Base-by-base conservation (phyloP, 2,113 vertebrate genomes). In the Cryptomyrus ogoouensis region DNA sequence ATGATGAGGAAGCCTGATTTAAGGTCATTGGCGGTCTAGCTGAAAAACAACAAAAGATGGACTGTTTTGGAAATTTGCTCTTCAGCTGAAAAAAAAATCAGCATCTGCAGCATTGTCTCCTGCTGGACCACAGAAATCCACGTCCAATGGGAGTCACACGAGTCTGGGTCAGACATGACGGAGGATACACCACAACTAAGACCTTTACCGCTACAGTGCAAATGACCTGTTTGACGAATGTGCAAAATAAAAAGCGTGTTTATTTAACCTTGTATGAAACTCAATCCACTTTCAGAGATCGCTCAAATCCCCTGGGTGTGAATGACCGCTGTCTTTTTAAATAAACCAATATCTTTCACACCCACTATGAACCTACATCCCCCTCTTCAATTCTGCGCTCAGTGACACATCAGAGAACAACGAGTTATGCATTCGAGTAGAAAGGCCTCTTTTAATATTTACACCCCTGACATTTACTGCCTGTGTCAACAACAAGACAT, bases 261-360 rank as follows among this genome's bases (percentile, higher is more conserved):
- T 90, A 85, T 90, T 90, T 90, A 90, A 90, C 89, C 89, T 62
- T 56, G 50, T 62, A 74, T 90, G 83, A 90, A 90, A 87, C 83
- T 86, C 58, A 90, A 70, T 70, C 42, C 56, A 35, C 24, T 74
- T 90, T 88, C 24, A 24, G 62, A 80, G 31, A 53, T 66, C 47
- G 24, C 86, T 90, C 80, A 84, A 56, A 62, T 83, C 47, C 74
- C 31, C 9, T 9, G 24, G 47, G 85, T 10, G 27, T 17, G 31
- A 74, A 27, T 42, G 44, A 19, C 47, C n/a, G 1, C 47, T 77
- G 49, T 77, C 17, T 39, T 87, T 42, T 39, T 24, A 35, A 27
- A 52, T 39, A 8, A 88, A 80, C 31, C 56, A 27, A 77, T 42
- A 39, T 50, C 50, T 88, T 31, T 31, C 5, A 35, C 27, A 83